A percentile compares a stretch with the other conserved stretches of the same genome.
Conservation (phyloP, 2,888 invertebrate genomes). For the Penaeus monodon region DNA sequence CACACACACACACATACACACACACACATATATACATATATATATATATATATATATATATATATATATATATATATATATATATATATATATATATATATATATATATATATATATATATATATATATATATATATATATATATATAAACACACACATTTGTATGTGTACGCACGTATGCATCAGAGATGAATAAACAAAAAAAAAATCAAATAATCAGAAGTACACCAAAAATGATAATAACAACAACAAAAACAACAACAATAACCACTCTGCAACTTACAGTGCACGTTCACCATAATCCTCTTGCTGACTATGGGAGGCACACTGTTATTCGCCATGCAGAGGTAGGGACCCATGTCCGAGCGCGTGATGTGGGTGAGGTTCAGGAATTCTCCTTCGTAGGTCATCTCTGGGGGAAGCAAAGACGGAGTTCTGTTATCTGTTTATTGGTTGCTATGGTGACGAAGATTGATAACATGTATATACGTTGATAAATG, state of each 20-base stretch:
- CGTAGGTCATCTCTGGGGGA: constrained; percentile 37
- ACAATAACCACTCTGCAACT: constrained; percentile 15
- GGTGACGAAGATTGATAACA: too few species aligned
- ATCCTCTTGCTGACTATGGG: constrained; percentile 60
- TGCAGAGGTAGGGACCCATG: constrained; percentile 63
- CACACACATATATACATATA: not conserved
- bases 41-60: not conserved
- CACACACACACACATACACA: not conserved
- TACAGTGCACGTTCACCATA: constrained; percentile 60
- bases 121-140: constrained; percentile 31
- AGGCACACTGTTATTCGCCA: constrained; percentile 61
- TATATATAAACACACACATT: constrained; percentile 16
- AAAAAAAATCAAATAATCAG: too few species aligned
- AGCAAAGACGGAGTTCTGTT: not conserved
- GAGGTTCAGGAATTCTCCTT: constrained; percentile 56
- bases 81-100: too few species aligned
- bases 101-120: not conserved
- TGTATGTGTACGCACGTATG: not conserved
- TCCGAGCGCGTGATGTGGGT: constrained; percentile 59
- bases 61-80: not conserved
- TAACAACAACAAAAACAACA: too few species aligned
- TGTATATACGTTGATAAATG: too few species aligned
- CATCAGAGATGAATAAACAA: not conserved
- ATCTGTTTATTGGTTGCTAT: too few species aligned
- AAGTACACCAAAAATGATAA: too few species aligned